These are phyloP conservation scores for Sebastes schlegelii DNA, from an alignment of 2,113 vertebrate genomes.

Conservation along the genomic window DNA sequence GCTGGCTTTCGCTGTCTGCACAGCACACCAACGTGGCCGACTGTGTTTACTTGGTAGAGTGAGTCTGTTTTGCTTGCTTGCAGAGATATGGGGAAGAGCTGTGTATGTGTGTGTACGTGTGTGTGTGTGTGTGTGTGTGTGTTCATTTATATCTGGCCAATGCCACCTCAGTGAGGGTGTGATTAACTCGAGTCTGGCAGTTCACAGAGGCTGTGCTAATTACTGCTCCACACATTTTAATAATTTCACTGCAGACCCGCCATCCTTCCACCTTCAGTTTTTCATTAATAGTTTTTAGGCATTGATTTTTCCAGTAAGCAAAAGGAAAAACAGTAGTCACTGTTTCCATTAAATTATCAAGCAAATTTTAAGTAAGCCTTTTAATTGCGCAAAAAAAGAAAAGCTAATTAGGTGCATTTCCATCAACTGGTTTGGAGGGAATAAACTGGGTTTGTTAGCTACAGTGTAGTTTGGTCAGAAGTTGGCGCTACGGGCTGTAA, in stretches of 20 bases:
- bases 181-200: slow-evolving; percentile 67
- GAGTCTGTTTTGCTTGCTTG: slow-evolving; percentile 60
- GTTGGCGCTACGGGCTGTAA: too few species aligned
- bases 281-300: background rate
- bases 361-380: too few species aligned
- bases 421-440: too few species aligned
- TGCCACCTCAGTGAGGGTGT: slow-evolving; percentile 66
- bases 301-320: background rate
- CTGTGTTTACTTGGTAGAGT: slow-evolving; percentile 60
- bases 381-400: too few species aligned
- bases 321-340: background rate
- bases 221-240: slow-evolving; percentile 60
- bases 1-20: slow-evolving; percentile 58
- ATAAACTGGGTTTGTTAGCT: too few species aligned
- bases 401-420: too few species aligned
- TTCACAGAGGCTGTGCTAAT: slow-evolving; percentile 67
- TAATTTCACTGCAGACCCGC: slow-evolving; percentile 16
- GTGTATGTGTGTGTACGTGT: slow-evolving; percentile 10
- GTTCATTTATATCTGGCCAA: slow-evolving; percentile 33
- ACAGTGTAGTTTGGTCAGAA: too few species aligned
- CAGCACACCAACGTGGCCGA: slow-evolving; percentile 56
- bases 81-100: slow-evolving; percentile 49
- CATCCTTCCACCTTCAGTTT: background rate
- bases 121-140: slow-evolving; percentile 30
- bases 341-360: too few species aligned